These are phyloP conservation scores for Lapara coniferarum DNA, from an alignment of 2,888 invertebrate genomes.

Conservation along the genomic window DNA sequence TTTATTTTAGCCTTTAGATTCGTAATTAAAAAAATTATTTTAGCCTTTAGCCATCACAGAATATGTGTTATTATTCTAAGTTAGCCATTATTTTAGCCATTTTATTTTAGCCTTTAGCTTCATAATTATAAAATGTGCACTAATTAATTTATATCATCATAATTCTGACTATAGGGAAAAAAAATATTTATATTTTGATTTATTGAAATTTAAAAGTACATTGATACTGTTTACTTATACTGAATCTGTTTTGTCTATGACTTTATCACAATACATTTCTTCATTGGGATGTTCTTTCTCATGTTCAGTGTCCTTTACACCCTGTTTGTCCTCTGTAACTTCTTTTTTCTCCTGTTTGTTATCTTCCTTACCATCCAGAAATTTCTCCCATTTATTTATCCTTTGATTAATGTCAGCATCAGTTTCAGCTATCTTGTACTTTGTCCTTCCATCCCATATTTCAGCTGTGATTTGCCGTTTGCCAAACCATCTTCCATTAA, in stretches of 20 bases:
- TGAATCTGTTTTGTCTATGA: background rate
- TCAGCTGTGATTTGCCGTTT: slow-evolving; percentile 93
- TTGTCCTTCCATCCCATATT: slow-evolving; percentile 98
- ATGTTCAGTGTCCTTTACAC: slow-evolving; percentile 20
- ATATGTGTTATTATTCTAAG: no score
- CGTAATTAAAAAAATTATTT: no score
- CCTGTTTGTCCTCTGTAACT: slow-evolving; percentile 25
- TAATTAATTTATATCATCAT: no score
- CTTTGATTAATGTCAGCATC: slow-evolving; percentile 92
- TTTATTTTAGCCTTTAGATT: no score
- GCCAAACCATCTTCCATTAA: slow-evolving; percentile 96
- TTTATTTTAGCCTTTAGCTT: no score
- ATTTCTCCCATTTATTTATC: slow-evolving; percentile 94
- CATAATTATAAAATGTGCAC: no score
- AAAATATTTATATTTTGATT: slow-evolving; percentile 12
- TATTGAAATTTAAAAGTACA: slow-evolving; percentile 18
- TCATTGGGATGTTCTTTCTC: slow-evolving; percentile 34
- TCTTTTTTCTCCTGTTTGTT: slow-evolving; percentile 31
- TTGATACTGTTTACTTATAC: slow-evolving; percentile 2
- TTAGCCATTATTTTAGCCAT: no score
- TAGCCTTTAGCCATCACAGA: no score
- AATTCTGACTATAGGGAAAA: background rate
- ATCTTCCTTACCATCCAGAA: slow-evolving; percentile 86
- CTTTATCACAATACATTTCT: slow-evolving; percentile 13
- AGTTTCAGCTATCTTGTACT: slow-evolving; percentile 95